A percentile compares a stretch with the other conserved stretches of the same genome.
Conservation (phyloP, 2,797 vertebrate species). For the Micropoecilia bifurca region DNA sequence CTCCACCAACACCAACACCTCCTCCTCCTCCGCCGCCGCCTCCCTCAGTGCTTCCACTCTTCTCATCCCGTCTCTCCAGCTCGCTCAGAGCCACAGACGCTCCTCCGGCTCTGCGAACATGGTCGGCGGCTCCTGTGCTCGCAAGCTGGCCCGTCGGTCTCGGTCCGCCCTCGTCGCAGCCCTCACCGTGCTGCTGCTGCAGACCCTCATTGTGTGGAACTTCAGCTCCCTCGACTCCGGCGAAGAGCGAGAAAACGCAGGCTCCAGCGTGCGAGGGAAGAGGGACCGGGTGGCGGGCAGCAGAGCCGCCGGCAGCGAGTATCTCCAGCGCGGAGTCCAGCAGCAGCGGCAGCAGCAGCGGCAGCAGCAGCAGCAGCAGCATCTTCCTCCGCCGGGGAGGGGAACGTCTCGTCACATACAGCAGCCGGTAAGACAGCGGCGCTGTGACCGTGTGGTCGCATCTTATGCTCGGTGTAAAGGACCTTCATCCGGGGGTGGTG, state of each 20-base stretch:
- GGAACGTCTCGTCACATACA: conserved; percentile 81
- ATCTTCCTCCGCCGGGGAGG: conserved; percentile 76
- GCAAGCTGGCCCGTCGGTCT: conserved; percentile 91
- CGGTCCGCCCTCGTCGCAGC: conserved; percentile 90
- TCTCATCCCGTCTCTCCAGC: conserved; percentile 35
- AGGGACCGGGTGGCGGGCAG: conserved; percentile 78
- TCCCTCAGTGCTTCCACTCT: conserved; percentile 15
- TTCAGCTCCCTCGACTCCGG: conserved; percentile 93
- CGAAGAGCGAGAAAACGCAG: conserved; percentile 82
- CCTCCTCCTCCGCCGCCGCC: conserved; percentile 30
- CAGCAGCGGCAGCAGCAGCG: conserved; percentile 49
- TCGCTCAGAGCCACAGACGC: conserved; percentile 65
- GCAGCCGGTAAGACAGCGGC: conserved; percentile 79
- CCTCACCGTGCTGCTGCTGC: conserved; percentile 91
- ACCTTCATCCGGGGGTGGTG: conserved; percentile 23
- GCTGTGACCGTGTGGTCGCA: conserved; percentile 21
- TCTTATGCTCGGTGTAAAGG: neutral
- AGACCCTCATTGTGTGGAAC: conserved; percentile 94
- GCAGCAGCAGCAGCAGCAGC: conserved; percentile 56
- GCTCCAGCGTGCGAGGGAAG: conserved; percentile 80
- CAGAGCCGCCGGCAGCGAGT: conserved; percentile 77
- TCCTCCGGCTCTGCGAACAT: conserved; percentile 76
- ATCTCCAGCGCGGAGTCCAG: conserved; percentile 66
- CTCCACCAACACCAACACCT: conserved; percentile 23
- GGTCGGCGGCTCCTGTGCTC: conserved; percentile 84